Percentiles rank a stretch among this genome's conserved stretches.
Evolutionary conservation across 2,113 vertebrate genomes (phyloP).

Genomic region (Cricetomys ansorgei): DNA sequence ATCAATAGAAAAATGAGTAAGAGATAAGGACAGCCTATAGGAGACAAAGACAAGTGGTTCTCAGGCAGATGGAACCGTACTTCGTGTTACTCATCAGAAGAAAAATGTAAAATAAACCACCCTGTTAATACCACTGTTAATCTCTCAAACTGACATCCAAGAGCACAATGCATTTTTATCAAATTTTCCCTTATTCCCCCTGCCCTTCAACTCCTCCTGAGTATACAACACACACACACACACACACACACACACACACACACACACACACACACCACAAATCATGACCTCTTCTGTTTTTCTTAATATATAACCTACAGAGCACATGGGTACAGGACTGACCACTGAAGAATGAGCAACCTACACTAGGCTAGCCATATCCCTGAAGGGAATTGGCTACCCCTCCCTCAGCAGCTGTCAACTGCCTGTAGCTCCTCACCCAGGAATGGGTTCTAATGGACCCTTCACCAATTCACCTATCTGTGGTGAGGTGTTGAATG

Average conservation of each 20-base stretch:
- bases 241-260: not conserved
- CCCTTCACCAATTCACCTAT: not conserved
- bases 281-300: not conserved
- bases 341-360: not conserved
- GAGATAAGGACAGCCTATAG: not conserved
- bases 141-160: not conserved
- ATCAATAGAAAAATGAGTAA: slow-evolving; percentile 21
- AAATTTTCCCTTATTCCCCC: not conserved
- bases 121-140: not conserved
- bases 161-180: not conserved
- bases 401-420: not conserved
- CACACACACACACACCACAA: not conserved
- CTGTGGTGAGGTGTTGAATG: not conserved
- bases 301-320: too few species aligned
- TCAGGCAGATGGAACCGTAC: not conserved
- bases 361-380: too few species aligned
- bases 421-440: not conserved
- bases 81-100: not conserved
- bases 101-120: slow-evolving; percentile 42
- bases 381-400: not conserved
- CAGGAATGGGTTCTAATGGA: not conserved
- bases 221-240: not conserved
- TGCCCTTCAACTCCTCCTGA: not conserved
- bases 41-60: not conserved
- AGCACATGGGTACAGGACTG: not conserved